phyloP scores from a whole-genome alignment of 2,113 vertebrate genomes.

The Plectropomus leopardus region DNA sequence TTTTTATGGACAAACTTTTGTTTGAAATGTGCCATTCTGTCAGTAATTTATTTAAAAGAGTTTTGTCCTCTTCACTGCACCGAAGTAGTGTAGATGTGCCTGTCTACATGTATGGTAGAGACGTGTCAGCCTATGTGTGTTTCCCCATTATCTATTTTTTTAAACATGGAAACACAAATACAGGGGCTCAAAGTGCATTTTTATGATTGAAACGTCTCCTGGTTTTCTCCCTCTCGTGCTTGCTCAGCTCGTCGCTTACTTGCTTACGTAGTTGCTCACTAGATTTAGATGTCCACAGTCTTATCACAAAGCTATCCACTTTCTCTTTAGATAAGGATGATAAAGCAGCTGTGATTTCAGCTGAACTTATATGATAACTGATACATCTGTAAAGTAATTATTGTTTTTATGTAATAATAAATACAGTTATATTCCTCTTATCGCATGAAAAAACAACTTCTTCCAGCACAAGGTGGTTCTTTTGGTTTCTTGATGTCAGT shows the following conservation, averaged over 20 bases:
- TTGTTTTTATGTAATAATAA: constrained; percentile 59
- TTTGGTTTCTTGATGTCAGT: constrained; percentile 37
- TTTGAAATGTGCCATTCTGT: not conserved
- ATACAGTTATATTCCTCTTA: constrained; percentile 57
- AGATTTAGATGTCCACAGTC: constrained; percentile 11
- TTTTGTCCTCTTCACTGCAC: not conserved
- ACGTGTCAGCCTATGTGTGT: not conserved
- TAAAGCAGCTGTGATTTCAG: constrained; percentile 24
- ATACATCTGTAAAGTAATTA: constrained; percentile 35
- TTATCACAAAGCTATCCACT: constrained; percentile 9
- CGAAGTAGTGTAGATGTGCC: constrained; percentile 1
- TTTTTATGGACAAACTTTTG: not conserved
- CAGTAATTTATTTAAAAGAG: constrained; percentile 4
- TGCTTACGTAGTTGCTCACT: too few relatives aligned
- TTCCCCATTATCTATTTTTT: not conserved
- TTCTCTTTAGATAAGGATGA: constrained; percentile 15
- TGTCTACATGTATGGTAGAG: not conserved
- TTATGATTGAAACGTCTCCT: not conserved
- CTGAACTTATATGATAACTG: not conserved
- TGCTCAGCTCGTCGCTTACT: constrained; percentile 6
- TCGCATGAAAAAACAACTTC: constrained; percentile 34
- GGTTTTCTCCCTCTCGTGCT: not conserved
- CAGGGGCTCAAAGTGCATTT: constrained; percentile 3
- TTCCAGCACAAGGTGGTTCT: constrained; percentile 29
- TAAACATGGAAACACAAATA: constrained; percentile 51